phyloP scores from a whole-genome alignment of 2,113 vertebrate genomes.

The Ctenomys sociabilis region DNA sequence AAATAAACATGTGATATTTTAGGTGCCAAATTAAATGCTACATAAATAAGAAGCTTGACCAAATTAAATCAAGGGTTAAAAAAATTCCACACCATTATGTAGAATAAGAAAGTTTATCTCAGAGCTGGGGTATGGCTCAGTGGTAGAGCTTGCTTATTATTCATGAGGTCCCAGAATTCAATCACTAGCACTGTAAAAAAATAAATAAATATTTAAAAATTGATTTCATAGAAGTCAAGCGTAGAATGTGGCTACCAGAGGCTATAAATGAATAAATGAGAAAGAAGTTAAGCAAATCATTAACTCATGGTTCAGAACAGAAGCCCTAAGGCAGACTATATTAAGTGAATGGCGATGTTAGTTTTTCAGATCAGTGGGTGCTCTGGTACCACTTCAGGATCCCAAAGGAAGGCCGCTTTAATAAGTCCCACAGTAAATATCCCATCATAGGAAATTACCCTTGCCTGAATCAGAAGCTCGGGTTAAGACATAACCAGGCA shows the following conservation, averaged over 20 bases:
- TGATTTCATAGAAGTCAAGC: neutral
- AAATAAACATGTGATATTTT: neutral
- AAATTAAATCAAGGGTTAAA: neutral
- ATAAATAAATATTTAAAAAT: neutral
- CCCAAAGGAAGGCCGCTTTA: neutral
- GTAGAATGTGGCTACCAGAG: neutral
- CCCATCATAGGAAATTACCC: neutral
- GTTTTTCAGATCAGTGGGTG: neutral
- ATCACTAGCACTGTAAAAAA: neutral
- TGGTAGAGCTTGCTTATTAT: neutral
- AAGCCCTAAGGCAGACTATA: neutral
- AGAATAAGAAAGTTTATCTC: neutral
- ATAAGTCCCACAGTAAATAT: neutral
- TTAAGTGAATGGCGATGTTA: neutral
- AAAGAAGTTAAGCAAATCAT: neutral
- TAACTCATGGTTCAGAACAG: neutral
- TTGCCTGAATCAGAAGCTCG: neutral
- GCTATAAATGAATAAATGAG: neutral
- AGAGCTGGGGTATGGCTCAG: neutral
- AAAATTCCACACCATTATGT: neutral
- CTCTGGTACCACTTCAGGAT: neutral
- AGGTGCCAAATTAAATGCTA: neutral
- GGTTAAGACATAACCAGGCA: neutral
- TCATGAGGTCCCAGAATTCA: neutral
- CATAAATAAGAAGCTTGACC: neutral